A percentile compares a stretch with the other conserved stretches of the same genome.
phyloP scores from a whole-genome alignment of 2,797 vertebrate genomes.

The Buceros bicornis region DNA sequence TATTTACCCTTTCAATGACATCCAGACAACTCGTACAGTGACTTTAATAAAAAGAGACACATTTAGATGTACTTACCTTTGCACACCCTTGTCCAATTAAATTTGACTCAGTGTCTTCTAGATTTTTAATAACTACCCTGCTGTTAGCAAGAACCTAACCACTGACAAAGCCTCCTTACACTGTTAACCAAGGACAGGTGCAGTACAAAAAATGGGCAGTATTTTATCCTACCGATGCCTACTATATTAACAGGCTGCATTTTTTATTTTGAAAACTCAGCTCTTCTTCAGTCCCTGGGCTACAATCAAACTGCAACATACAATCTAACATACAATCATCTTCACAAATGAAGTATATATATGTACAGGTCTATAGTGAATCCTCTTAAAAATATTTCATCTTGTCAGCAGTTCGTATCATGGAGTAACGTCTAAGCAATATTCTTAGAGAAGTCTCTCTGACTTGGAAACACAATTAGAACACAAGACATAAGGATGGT shows the following conservation, averaged over 20 bases:
- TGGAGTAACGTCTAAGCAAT: not conserved
- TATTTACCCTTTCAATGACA: conserved; percentile 44
- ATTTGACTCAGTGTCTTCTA: conserved; percentile 38
- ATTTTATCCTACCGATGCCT: not conserved
- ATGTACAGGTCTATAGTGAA: not conserved
- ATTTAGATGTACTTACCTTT: conserved; percentile 25
- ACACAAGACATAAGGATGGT: not conserved
- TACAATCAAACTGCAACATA: not conserved
- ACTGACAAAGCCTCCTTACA: not conserved
- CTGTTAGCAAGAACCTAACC: conserved; percentile 1
- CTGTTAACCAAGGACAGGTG: not conserved
- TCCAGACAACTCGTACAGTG: not conserved
- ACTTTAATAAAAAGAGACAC: conserved; percentile 46
- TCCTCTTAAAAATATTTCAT: not conserved
- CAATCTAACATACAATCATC: not conserved
- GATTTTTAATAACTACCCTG: conserved; percentile 39
- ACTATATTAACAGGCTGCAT: not conserved
- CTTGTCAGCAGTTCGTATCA: not conserved
- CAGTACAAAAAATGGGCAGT: not conserved
- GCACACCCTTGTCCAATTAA: conserved; percentile 50
- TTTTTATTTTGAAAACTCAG: not conserved
- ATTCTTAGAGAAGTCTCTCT: not conserved
- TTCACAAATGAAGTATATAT: not conserved
- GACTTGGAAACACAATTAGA: not conserved
- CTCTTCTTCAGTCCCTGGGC: not conserved